A percentile compares a stretch with the other conserved stretches of the same genome.
Evolutionary conservation across 2,797 vertebrate genomes (phyloP).

Genomic region (Sylvilagus floridanus): DNA sequence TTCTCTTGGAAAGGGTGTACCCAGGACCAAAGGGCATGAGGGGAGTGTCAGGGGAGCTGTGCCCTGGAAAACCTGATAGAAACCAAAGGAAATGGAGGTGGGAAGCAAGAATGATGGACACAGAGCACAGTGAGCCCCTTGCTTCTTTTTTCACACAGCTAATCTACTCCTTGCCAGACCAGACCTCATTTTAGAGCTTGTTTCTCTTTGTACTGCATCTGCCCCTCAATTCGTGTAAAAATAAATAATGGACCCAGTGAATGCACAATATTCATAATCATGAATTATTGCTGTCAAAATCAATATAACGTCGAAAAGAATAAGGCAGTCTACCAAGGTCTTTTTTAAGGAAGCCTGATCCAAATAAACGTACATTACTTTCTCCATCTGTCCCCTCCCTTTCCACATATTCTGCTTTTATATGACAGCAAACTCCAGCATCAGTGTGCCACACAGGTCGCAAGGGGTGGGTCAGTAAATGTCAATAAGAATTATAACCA

Average conservation of each 20-base stretch:
- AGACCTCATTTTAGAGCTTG: not conserved
- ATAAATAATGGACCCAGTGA: not conserved
- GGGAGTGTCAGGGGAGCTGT: fast-evolving
- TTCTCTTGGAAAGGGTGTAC: not conserved
- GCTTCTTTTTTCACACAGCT: not conserved
- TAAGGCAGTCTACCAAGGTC: not conserved
- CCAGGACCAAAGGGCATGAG: fast-evolving
- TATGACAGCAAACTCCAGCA: not conserved
- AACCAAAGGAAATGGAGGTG: too few relatives aligned
- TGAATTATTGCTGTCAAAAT: not conserved
- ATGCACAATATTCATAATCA: not conserved
- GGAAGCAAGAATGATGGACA: not conserved
- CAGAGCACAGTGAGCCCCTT: not conserved
- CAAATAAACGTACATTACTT: not conserved
- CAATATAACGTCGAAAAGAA: not conserved
- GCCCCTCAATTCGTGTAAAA: not conserved
- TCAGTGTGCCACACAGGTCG: not conserved
- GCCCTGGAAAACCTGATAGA: fast-evolving
- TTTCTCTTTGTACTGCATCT: not conserved
- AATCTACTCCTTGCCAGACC: not conserved
- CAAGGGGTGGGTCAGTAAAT: not conserved
- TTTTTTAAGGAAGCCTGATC: not conserved
- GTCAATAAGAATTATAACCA: not conserved
- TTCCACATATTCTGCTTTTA: not conserved
- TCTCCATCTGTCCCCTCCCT: not conserved